Base-by-base conservation (phyloP, 2,113 vertebrate genomes). In the Callospermophilus lateralis region DNA sequence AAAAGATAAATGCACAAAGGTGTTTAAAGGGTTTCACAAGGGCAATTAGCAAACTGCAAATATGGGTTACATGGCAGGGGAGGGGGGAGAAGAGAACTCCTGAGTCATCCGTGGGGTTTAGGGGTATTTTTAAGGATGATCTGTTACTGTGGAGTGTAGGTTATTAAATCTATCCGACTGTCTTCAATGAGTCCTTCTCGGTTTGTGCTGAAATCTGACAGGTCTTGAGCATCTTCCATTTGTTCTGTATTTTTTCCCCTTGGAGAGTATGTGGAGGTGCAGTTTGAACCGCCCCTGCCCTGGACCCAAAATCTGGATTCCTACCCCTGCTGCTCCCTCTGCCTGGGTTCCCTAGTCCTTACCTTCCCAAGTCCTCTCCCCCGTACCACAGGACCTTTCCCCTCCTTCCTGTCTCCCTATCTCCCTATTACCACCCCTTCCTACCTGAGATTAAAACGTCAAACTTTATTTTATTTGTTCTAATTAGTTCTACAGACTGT, bases 331-430 rank as follows among this genome's bases (percentile, higher is more conserved):
- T 20, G 68, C 2, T n/a, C 28, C 22, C 34, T 45, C 37, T 19
- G 10, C 45, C 30, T 8, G 19, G 5, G 1, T 48, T 24, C 61
- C 51, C 48, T 28, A 8, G 65, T 42, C 19, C 45, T 55, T 28
- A 24, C 6, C 74, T 51, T 8, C 55, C 28, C 28, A 26, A 26
- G 45, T 48, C 7, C 34, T 10, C 22, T 17, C 42, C 8, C 8
- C 37, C 0, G 1, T 6, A 12, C 65, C 7, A n/a, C 17, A 67
- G 30, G 12, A 4, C 11, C 30, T 17, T 8, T 51, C 19, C 17
- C 34, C 8, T 15, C 28, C 26, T 10, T 37, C 37, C 32, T 22
- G 9, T 37, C 30, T 32, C 28, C 6, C 97, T 97, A 93, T 96
- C 13, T 32, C 28, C 28, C 28, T 11, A 32, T 32, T 26, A 16